Evolutionary conservation across 2,797 vertebrate species (phyloP).

Genomic region (Gymnocypris eckloni): DNA sequence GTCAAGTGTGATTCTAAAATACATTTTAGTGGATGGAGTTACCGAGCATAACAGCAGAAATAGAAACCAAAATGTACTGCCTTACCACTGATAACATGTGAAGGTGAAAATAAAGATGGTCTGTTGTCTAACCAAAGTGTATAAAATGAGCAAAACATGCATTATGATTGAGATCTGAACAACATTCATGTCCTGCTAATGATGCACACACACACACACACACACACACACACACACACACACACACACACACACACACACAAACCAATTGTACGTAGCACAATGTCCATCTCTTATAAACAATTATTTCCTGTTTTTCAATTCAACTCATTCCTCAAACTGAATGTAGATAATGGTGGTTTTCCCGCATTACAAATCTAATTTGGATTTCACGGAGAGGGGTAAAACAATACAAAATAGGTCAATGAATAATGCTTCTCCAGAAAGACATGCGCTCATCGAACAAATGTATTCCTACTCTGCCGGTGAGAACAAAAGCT

Average conservation of each 20-base stretch:
- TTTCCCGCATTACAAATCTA: constrained; percentile 55
- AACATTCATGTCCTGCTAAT: constrained; percentile 6
- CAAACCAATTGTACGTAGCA: constrained; percentile 15
- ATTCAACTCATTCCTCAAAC: constrained; percentile 32
- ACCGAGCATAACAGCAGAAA: neutral
- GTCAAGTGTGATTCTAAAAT: neutral
- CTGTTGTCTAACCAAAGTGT: neutral
- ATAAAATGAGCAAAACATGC: neutral
- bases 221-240: neutral
- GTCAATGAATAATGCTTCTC: constrained; percentile 48
- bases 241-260: neutral
- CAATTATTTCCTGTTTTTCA: constrained; percentile 43
- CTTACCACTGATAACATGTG: neutral
- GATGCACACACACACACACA: no score
- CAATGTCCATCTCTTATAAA: constrained; percentile 1
- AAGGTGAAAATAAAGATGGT: neutral
- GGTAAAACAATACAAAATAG: constrained; percentile 60
- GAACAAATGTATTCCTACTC: constrained; percentile 44
- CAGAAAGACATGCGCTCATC: constrained; percentile 24
- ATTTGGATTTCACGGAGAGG: constrained; percentile 50
- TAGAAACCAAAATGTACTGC: neutral
- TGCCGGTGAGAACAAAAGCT: constrained; percentile 57
- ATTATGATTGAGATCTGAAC: neutral
- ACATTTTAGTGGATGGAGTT: neutral
- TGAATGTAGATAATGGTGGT: constrained; percentile 46